Evolutionary conservation across 2,113 vertebrate genomes (phyloP), one percentile per base, ranked within the genome.

Genomic region (Syngnathus scovelli): DNA sequence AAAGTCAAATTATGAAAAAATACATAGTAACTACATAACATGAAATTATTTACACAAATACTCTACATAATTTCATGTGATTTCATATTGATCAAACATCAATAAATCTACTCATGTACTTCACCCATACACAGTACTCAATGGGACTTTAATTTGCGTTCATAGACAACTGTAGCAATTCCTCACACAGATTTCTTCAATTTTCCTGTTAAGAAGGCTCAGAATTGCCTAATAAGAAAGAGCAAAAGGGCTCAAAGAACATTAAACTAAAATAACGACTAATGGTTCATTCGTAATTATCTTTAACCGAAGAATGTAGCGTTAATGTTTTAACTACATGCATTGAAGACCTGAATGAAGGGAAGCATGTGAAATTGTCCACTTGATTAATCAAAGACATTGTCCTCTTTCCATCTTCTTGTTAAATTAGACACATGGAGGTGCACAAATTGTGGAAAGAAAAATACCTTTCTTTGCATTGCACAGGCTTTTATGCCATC

Each of bases 321-420:
- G 41, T 61, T 61, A 41, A 39, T 43, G n/a, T 43, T 61, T 43
- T 12, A 43, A 61, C 39, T 13, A 15, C 39, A 16, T 43, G 60
- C 58, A 61, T 39, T 61, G 36, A 61, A 39, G 37, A 6, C 9
- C 7, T 21, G 19, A 43, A 21, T 61, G n/a, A 12, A 61, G 16
- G 36, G 37, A 60, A 61, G 60, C n/a, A 61, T 61, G 38, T 23
- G 38, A 41, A 61, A 61, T 15, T 41, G 41, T 61, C 38, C n/a
- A 43, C 37, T 61, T 61, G 18, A 61, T 41, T 61, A n/a, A 61
- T 61, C 38, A 39, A 61, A 61, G 59, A 61, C 36, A 21, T 61
- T 39, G 12, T 61, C 19, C 37, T 61, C 19, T 61, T 39, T n/a
- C 38, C 59, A n/a, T 39, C 18, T n/a, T 37, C 33, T 56, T n/a